Evolutionary conservation across 1,140 invertebrate genomes (phyloP), one percentile per base, ranked within the genome.

Genomic region (Cydia strobilella): DNA sequence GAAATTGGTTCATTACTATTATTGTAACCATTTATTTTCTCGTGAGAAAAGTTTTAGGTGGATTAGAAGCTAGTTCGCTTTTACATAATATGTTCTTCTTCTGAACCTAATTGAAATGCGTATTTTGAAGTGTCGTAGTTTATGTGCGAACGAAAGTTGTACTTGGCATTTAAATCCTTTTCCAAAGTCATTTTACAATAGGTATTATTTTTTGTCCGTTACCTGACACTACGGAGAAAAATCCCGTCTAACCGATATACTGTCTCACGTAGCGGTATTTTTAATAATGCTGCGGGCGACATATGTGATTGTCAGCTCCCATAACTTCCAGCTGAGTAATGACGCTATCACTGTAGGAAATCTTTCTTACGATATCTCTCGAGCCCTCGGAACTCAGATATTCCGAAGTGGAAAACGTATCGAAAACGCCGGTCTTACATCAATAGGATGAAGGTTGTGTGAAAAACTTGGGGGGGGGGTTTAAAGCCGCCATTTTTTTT

Each of bases 271-370:
- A n/a, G n/a, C 31, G 23, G 13, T 69, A 35, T 69, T 69, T 65
- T 69, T 69, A 69, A 69, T 69, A 69, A 69, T 69, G n/a, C 65
- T 9, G 65, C n/a, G 31, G 48, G 31, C 65, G 31, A 69, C 65
- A 69, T 39, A 69, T 69, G 65, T 69, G 65, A 69, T 39, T 69
- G 65, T 69, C 65, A 69, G 65, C 31, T 69, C 65, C 65, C n/a
- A 69, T 54, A 69, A 59, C 54, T 76, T 73, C 54, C 20, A 59
- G 39, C 23, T 74, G 45, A 69, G 35, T 63, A 42, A 59, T 74
- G 74, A 6, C 23, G 62, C 73, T 35, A 76, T 75, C 51, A 72
- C 71, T 75, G 66, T 76, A 66, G 48, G 42, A 73, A 73, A 76
- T 76, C 71, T 73, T 72, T 72, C 42, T 54, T 31, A 62, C 62